Evolutionary conservation across 2,113 vertebrate species (phyloP), one percentile per base, ranked within the genome.

Genomic region (Chionis minor): DNA sequence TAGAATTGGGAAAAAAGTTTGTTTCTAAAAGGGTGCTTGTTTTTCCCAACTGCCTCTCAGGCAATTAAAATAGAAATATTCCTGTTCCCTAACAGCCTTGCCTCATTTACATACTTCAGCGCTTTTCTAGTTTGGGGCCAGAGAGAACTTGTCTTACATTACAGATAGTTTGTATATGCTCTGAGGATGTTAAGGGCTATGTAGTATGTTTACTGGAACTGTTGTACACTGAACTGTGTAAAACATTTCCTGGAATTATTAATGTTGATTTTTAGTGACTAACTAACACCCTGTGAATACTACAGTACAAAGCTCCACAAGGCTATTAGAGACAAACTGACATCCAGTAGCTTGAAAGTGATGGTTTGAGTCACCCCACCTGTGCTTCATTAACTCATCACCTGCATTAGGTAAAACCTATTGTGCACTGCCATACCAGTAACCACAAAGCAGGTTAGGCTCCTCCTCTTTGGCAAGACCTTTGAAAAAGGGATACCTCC

Each of bases 211-310:
- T 96, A 88, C 75, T 71, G 72, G 95, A 95, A 95, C 42, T 71
- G 22, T 10, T 81, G 67, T 79, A 92, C 52, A 61, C 44, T n/a
- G 26, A 69, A 80, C 30, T 45, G 27, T 27, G 19, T 81, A 85
- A 56, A 95, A 84, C n/a, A 56, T 71, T 92, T 97, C 89, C 61
- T 71, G 38, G 93, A 92, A 94, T 69, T 71, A 63, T 63, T 92
- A 47, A 16, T 8, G 4, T 27, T 71, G 52, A 55, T 86, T 92
- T 96, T 69, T 77, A 74, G 85, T 73, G 74, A 82, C 77, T 92
- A 82, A 44, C 35, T 56, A 83, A 52, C 47, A 75, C 35, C 6
- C 63, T 49, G 59, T 12, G 4, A 88, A 66, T 32, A 42, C 19
- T 86, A 58, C 30, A 66, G 24, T 56, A 52, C 33, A 21, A 45